Conservation (phyloP, 2,797 vertebrate genomes). For the Kryptopterus vitreolus region DNA sequence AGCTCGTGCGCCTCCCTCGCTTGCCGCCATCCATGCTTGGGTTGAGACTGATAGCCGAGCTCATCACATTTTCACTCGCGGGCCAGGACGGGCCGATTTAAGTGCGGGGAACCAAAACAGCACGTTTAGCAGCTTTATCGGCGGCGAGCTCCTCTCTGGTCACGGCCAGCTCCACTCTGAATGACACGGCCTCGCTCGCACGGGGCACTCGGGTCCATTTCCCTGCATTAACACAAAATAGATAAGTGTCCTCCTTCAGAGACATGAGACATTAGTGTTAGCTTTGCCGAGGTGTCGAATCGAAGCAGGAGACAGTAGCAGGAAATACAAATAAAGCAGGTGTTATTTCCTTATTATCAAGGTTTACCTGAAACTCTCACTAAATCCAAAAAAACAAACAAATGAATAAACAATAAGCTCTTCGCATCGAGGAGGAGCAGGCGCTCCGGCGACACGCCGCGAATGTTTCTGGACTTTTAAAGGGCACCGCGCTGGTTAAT, state of each 20-base stretch:
- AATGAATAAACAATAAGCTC: neutral
- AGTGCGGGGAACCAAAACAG: constrained; percentile 49
- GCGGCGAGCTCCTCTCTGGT: constrained; percentile 50
- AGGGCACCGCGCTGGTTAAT: constrained; percentile 58
- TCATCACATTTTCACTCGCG: constrained; percentile 65
- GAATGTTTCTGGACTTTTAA: constrained; percentile 49
- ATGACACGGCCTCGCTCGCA: constrained; percentile 52
- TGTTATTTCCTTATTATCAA: neutral
- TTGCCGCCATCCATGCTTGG: constrained; percentile 72
- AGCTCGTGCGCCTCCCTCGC: constrained; percentile 71
- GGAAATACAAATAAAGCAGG: neutral
- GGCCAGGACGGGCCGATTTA: constrained; percentile 54
- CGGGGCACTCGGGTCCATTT: constrained; percentile 64
- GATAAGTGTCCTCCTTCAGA: constrained; percentile 40
- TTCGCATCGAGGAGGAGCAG: constrained; percentile 15
- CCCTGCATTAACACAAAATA: constrained; percentile 65
- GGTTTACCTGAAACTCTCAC: constrained; percentile 2
- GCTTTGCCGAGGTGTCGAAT: neutral
- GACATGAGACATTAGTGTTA: constrained; percentile 17
- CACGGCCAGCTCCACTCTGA: constrained; percentile 59
- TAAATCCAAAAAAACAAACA: neutral
- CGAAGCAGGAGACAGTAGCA: neutral
- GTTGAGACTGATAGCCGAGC: constrained; percentile 58
- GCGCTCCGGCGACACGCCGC: constrained; percentile 44
- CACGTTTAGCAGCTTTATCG: constrained; percentile 54